Conservation (phyloP, 2,113 vertebrate genomes). For the Plestiodon gilberti region DNA sequence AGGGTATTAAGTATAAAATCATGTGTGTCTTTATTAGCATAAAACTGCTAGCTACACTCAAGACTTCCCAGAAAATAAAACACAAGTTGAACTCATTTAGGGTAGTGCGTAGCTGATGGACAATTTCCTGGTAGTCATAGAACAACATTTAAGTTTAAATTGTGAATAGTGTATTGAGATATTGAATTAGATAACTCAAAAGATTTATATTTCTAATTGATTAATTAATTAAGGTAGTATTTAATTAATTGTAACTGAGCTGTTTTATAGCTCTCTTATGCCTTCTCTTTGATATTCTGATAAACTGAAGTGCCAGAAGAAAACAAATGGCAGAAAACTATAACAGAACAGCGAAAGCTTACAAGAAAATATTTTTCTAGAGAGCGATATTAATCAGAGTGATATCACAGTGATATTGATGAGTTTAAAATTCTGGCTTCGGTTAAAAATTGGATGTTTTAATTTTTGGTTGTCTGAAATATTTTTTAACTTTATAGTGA, state of each 20-base stretch:
- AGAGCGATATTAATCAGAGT: not conserved
- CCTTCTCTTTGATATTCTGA: constrained; percentile 45
- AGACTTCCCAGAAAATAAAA: constrained; percentile 7
- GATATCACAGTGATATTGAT: constrained; percentile 19
- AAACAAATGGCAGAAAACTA: constrained; percentile 10
- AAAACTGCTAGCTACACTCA: constrained; percentile 5
- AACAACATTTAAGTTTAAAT: constrained; percentile 61
- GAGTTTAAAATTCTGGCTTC: constrained; percentile 26
- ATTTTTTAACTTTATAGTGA: not conserved
- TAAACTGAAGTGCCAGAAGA: constrained; percentile 39
- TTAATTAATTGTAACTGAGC: constrained; percentile 73
- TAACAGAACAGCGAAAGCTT: constrained; percentile 5
- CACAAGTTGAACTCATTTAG: constrained; percentile 49
- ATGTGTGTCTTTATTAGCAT: constrained; percentile 31
- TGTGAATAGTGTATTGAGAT: constrained; percentile 59
- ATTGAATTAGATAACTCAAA: constrained; percentile 66
- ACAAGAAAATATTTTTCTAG: not conserved
- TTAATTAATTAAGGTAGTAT: constrained; percentile 66
- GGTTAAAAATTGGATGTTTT: not conserved
- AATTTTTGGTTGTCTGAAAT: not conserved
- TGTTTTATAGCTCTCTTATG: constrained; percentile 51
- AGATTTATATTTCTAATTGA: constrained; percentile 74
- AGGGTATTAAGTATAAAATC: not conserved
- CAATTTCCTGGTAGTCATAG: constrained; percentile 49
- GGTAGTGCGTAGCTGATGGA: constrained; percentile 36